Evolutionary conservation across 2,888 invertebrate genomes (phyloP), one percentile per base, ranked within the genome.

Genomic region (Apodemia hepburni): DNA sequence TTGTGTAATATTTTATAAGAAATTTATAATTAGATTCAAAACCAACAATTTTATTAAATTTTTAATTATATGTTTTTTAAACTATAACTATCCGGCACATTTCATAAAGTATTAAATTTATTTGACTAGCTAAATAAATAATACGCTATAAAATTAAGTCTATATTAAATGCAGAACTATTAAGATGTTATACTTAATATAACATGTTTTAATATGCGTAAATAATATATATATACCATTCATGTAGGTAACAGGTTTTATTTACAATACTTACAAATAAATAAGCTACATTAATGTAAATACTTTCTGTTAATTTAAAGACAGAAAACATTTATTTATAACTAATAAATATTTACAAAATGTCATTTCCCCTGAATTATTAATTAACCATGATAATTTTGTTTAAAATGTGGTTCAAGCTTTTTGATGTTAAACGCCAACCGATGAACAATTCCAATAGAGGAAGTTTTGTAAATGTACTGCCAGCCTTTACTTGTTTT

Each of bases 241-340:
- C 27, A 54, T 22, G 15, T 54, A 54, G 54, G 22, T 49, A 49
- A 49, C 49, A 18, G 35, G 11, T 59, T 12, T 27, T 59, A 59
- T 59, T 59, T 59, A 59, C 59, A 59, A 27, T 42, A 59, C 42
- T 59, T 59, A 59, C 45, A 59, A 42, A 59, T 59, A 27, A 59
- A 22, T 59, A 42, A 27, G 22, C 42, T 42, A 42, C 42, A 5
- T 42, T 42, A 42, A 42, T 42, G 42, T 5, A 15, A 15, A 15
- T 4, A 42, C 42, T 12, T 3, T 38, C 12, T 42, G 42, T 42
- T 42, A 4, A 42, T 5, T 33, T 33, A 33, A 15, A 5, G 42
- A 42, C 42, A 42, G 5, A 42, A 15, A 42, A 42, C 42, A 15
- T 42, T 42, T 42, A 42, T 42, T 15, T 5, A 42, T 42, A 42